These are phyloP conservation scores for Falcunculus frontatus DNA, from an alignment of 2,113 vertebrate species.

Conservation along the genomic window DNA sequence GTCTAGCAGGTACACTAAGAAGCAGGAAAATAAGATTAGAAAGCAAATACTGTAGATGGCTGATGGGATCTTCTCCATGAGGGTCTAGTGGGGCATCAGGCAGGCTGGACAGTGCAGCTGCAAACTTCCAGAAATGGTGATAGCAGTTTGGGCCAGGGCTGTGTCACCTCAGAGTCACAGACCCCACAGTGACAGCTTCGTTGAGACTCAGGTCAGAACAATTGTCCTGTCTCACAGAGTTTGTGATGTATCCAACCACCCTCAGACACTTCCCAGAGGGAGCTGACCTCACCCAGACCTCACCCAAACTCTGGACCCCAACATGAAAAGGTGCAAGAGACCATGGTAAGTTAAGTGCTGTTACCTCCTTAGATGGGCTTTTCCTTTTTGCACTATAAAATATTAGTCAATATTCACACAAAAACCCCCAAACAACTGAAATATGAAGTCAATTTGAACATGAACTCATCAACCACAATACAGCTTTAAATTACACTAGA, in stretches of 20 bases:
- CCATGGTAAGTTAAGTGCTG: neutral
- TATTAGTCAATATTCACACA: neutral
- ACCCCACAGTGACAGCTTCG: neutral
- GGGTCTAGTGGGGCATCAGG: neutral
- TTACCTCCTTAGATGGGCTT: neutral
- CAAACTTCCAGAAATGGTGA: neutral
- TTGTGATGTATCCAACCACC: neutral
- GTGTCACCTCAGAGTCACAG: neutral
- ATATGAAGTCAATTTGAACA: neutral
- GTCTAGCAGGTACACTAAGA: neutral
- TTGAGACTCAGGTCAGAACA: neutral
- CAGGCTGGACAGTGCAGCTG: neutral
- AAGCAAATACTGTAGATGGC: neutral
- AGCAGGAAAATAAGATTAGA: neutral
- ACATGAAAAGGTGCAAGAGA: neutral
- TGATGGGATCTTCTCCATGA: neutral
- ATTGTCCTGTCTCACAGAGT: neutral
- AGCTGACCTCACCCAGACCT: neutral
- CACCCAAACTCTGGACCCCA: neutral
- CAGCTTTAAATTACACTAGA: neutral
- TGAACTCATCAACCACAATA: neutral
- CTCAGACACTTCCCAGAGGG: neutral
- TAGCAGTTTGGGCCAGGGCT: neutral
- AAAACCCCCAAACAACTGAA: neutral
- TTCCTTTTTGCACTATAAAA: neutral